Base-by-base conservation (phyloP, 2,113 vertebrate genomes). In the Pristiophorus japonicus region DNA sequence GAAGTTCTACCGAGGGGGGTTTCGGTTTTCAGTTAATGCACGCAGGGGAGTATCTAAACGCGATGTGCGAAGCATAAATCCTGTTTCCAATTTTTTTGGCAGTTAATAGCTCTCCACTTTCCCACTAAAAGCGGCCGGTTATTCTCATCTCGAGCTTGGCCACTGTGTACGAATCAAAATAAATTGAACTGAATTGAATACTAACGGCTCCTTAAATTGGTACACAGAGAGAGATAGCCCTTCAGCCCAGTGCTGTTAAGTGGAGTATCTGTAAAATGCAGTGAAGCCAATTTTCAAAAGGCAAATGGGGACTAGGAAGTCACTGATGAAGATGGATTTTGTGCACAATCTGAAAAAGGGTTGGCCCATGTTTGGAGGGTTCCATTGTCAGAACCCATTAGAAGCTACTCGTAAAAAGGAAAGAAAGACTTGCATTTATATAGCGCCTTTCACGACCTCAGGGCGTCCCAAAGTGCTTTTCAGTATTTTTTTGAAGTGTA, bases 121-220 rank as follows among this genome's bases (percentile, higher is more conserved):
- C 24, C 11, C 27, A 55, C 47, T 63, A 92, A 63, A 38, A 38
- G 59, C 55, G 11, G 18, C 22, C n/a, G 7, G 59, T 38, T 63
- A 4, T 92, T 16, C 62, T 62, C 30, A n/a, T 22, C 88, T 63
- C 14, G 20, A n/a, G 59, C 88, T 92, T 3, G 88, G 34, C 34
- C 16, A 65, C n/a, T 63, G 34, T 63, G 88, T 8, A 63, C 34
- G n/a, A 34, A 63, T 92, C 34, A 65, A 92, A 92, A 63, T 65
- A 92, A 92, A 92, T 92, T 63, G 88, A 63, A 92, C 88, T 63
- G 59, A 91, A 91, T 59, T 91, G 87, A 91, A 62, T 59, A 91
- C 87, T 91, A 91, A 91, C 62, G 55, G 55, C 6, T 62, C 55
- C 87, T 91, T 59, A 91, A 91, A 91, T n/a, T 91, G 87, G 55